Evolutionary conservation across 2,888 invertebrate genomes (phyloP).

Genomic region (Philhelius pedissequus): DNA sequence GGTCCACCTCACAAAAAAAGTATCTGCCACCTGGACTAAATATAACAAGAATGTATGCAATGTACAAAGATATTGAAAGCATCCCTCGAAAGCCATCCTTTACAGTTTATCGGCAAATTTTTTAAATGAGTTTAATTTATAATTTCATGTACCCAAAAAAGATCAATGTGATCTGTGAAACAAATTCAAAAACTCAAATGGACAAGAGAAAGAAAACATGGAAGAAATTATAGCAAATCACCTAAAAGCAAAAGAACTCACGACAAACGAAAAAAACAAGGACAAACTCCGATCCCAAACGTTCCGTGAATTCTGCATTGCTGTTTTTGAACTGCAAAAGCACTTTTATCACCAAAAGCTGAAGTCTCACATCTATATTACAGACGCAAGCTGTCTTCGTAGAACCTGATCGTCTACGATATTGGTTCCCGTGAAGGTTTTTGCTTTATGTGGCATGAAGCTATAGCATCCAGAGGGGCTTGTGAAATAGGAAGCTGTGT

Average conservation of each 20-base stretch:
- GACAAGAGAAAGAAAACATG: neutral
- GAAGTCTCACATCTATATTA: neutral
- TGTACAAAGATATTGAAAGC: too few relatives aligned
- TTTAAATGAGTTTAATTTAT: too few relatives aligned
- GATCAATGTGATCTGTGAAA: neutral
- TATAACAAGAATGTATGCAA: too few relatives aligned
- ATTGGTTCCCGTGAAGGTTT: neutral
- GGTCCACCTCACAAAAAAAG: too few relatives aligned
- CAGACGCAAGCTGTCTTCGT: neutral
- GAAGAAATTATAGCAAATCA: neutral
- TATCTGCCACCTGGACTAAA: too few relatives aligned
- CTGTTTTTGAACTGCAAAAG: neutral
- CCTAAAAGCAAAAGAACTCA: neutral
- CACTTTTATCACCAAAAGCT: neutral
- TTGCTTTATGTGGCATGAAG: constrained; percentile 11
- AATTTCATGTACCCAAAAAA: too few relatives aligned
- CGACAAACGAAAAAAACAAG: neutral
- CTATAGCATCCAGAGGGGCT: neutral
- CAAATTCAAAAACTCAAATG: neutral
- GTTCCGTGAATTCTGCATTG: neutral
- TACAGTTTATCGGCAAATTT: too few relatives aligned
- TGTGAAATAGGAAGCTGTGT: constrained; percentile 1
- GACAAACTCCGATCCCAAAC: neutral
- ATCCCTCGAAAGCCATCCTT: too few relatives aligned
- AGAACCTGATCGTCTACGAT: neutral